Evolutionary conservation across 2,888 invertebrate genomes (phyloP).

Genomic region (Hydropsyche betteni): DNA sequence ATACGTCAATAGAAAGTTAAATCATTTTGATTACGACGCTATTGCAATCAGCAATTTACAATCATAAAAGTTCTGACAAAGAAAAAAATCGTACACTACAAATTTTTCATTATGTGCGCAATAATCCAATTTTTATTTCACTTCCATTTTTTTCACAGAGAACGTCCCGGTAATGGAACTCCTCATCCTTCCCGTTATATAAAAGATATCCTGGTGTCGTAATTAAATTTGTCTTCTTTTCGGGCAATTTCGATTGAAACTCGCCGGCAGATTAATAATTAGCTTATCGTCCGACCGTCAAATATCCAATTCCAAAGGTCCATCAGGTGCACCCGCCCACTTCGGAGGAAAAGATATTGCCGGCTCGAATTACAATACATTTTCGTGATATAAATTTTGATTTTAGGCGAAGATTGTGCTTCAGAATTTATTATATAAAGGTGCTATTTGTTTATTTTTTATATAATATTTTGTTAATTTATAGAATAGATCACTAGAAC

Average conservation of each 20-base stretch:
- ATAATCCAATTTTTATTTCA: slow-evolving; percentile 4
- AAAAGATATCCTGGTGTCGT: slow-evolving; percentile 11
- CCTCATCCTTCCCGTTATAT: not conserved
- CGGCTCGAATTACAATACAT: slow-evolving; percentile 16
- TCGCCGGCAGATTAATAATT: slow-evolving; percentile 34
- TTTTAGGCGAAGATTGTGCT: not conserved
- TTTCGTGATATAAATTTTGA: slow-evolving; percentile 24
- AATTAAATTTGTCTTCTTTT: slow-evolving; percentile 34
- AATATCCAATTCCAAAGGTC: slow-evolving; percentile 36
- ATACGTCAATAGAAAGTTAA: too few relatives aligned
- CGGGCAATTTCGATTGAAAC: slow-evolving; percentile 29
- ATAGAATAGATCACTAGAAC: too few relatives aligned
- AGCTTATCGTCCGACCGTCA: slow-evolving; percentile 36
- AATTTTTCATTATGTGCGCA: not conserved
- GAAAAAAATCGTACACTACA: too few relatives aligned
- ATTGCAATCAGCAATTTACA: too few relatives aligned
- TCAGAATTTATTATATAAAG: too few relatives aligned
- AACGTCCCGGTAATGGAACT: slow-evolving; percentile 4
- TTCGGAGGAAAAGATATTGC: too few relatives aligned
- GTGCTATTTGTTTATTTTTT: too few relatives aligned
- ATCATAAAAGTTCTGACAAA: too few relatives aligned
- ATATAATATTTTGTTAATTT: too few relatives aligned
- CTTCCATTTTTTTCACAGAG: not conserved
- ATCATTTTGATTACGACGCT: too few relatives aligned
- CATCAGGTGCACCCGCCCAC: slow-evolving; percentile 31